Percentiles rank a stretch among this genome's conserved stretches.
Conservation (phyloP, 2,888 invertebrate genomes). For the Eutolmus rufibarbis region DNA sequence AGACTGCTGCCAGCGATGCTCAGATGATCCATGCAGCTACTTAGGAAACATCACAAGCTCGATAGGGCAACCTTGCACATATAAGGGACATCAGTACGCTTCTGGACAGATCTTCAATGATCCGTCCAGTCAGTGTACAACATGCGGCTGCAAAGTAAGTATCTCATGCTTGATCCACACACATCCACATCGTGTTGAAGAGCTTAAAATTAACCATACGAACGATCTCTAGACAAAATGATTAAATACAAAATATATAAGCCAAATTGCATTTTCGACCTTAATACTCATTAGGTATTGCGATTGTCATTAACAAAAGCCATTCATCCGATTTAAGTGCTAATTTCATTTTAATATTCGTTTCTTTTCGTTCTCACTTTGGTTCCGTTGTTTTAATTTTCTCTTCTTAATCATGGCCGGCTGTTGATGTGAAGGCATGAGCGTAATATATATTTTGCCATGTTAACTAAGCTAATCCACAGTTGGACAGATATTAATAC, state of each 20-base stretch:
- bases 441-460: constrained; percentile 15
- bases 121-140: constrained; percentile 72
- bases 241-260: background rate
- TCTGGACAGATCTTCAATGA: constrained; percentile 69
- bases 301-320: constrained; percentile 35
- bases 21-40: constrained; percentile 68
- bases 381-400: background rate
- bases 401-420: constrained; percentile 14
- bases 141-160: constrained; percentile 78
- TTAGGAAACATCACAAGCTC: constrained; percentile 43
- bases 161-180: background rate
- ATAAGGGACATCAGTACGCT: constrained; percentile 68
- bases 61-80: constrained; percentile 67
- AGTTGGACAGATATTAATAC: background rate
- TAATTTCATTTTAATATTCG: background rate
- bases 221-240: background rate
- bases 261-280: constrained; percentile 27
- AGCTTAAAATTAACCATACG: background rate
- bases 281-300: constrained; percentile 33
- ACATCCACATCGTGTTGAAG: background rate
- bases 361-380: constrained; percentile 7
- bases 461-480: constrained; percentile 12
- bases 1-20: constrained; percentile 76
- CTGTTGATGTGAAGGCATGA: constrained; percentile 40
- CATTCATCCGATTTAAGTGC: constrained; percentile 30